These are phyloP conservation scores for Cirrhinus molitorella DNA, from an alignment of 2,797 vertebrate species.

Conservation along the genomic window DNA sequence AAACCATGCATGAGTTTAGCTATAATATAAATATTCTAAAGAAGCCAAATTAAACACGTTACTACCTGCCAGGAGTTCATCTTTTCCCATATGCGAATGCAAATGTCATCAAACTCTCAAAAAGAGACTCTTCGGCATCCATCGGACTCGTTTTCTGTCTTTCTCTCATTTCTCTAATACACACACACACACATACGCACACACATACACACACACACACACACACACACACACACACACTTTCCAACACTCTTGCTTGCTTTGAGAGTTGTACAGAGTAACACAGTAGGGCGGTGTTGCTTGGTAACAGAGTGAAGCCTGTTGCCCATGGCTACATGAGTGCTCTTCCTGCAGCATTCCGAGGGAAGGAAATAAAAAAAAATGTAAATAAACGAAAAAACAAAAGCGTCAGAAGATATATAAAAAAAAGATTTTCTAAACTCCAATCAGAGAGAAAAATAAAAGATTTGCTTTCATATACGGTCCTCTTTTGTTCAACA, in stretches of 20 bases:
- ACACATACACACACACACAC: not conserved
- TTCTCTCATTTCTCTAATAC: slow-evolving; percentile 38
- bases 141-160: slow-evolving; percentile 23
- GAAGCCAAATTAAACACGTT: slow-evolving; percentile 53
- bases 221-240: slow-evolving; percentile 40
- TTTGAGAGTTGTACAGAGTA: slow-evolving; percentile 61
- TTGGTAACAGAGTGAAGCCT: slow-evolving; percentile 69
- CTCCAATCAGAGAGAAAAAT: slow-evolving; percentile 43
- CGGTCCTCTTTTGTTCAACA: slow-evolving; percentile 37
- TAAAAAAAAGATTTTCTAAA: not conserved
- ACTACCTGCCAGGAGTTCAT: slow-evolving; percentile 38
- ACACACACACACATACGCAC: not conserved
- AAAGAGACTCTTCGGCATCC: slow-evolving; percentile 34
- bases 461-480: slow-evolving; percentile 27
- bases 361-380: slow-evolving; percentile 59
- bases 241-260: slow-evolving; percentile 48
- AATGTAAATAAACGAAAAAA: slow-evolving; percentile 38
- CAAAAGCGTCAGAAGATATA: slow-evolving; percentile 36
- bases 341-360: slow-evolving; percentile 73
- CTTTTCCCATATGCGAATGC: slow-evolving; percentile 28
- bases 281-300: slow-evolving; percentile 69
- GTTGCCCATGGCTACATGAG: slow-evolving; percentile 73
- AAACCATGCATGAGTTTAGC: slow-evolving; percentile 66
- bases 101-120: slow-evolving; percentile 25
- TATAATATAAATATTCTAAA: slow-evolving; percentile 63